Conservation (phyloP, 2,888 invertebrate genomes). For the Papilio demoleus region DNA sequence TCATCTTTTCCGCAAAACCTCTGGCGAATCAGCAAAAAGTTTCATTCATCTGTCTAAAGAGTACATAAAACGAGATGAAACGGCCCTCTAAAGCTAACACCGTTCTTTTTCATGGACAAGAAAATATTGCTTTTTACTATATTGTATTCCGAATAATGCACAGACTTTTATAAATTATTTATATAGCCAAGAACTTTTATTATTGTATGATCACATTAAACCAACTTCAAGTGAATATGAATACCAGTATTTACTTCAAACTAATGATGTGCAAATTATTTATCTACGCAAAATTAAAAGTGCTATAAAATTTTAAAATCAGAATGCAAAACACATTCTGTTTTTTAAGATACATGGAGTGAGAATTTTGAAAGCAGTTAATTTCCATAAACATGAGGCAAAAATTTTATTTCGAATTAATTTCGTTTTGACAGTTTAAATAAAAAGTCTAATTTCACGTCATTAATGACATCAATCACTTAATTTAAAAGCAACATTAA, state of each 20-base stretch:
- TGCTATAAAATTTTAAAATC: too few species aligned
- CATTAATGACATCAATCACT: neutral
- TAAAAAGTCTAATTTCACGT: neutral
- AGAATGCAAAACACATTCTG: too few species aligned
- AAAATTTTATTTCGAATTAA: too few species aligned
- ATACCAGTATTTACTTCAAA: neutral
- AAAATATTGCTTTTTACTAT: slow-evolving; percentile 40
- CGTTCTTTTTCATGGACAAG: slow-evolving; percentile 41
- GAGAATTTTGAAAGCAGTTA: too few species aligned
- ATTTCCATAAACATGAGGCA: too few species aligned
- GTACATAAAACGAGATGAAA: slow-evolving; percentile 65
- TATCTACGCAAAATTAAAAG: too few species aligned
- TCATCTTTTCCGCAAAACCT: slow-evolving; percentile 53
- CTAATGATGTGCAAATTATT: too few species aligned
- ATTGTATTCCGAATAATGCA: slow-evolving; percentile 23
- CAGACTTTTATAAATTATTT: slow-evolving; percentile 14
- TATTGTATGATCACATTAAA: neutral
- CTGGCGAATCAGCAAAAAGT: slow-evolving; percentile 63
- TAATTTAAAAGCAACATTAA: slow-evolving; percentile 4
- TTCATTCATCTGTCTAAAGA: slow-evolving; percentile 60
- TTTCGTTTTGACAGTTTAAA: too few species aligned
- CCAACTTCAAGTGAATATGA: neutral
- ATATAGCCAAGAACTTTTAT: slow-evolving; percentile 1
- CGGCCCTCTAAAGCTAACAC: slow-evolving; percentile 52
- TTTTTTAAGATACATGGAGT: too few species aligned